phyloP scores from a whole-genome alignment of 2,113 vertebrate genomes.

The Budorcas taxicolor region DNA sequence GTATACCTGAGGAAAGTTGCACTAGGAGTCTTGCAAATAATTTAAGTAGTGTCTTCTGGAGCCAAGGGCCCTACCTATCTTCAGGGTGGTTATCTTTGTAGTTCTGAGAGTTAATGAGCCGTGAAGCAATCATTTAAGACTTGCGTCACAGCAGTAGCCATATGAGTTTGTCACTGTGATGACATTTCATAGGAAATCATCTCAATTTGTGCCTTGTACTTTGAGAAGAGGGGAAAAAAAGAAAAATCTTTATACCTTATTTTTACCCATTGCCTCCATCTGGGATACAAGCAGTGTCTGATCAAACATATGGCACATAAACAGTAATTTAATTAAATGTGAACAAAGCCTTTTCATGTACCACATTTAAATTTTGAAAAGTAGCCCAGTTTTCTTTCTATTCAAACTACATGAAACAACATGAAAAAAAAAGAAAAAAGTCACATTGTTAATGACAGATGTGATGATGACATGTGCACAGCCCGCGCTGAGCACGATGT shows the following conservation, averaged over 20 bases:
- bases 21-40: neutral
- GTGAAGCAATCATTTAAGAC: neutral
- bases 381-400: slow-evolving; percentile 54
- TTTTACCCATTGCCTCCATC: slow-evolving; percentile 30
- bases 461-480: neutral
- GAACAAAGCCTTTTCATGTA: slow-evolving; percentile 58
- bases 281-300: slow-evolving; percentile 28
- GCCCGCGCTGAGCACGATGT: neutral
- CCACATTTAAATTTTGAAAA: slow-evolving; percentile 66
- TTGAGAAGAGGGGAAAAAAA: neutral
- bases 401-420: slow-evolving; percentile 38
- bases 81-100: neutral
- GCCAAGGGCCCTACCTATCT: neutral
- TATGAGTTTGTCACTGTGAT: slow-evolving; percentile 23
- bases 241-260: neutral
- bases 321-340: slow-evolving; percentile 61
- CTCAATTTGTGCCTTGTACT: slow-evolving; percentile 40
- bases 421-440: neutral
- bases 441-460: neutral
- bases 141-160: slow-evolving; percentile 5
- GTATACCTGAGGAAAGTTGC: neutral
- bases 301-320: slow-evolving; percentile 54
- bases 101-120: slow-evolving; percentile 37
- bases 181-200: slow-evolving; percentile 41
- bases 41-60: neutral